A percentile compares a stretch with the other conserved stretches of the same genome.
These are phyloP conservation scores for Acrocephalus scirpaceus DNA, from an alignment of 2,797 vertebrate species.

Conservation along the genomic window DNA sequence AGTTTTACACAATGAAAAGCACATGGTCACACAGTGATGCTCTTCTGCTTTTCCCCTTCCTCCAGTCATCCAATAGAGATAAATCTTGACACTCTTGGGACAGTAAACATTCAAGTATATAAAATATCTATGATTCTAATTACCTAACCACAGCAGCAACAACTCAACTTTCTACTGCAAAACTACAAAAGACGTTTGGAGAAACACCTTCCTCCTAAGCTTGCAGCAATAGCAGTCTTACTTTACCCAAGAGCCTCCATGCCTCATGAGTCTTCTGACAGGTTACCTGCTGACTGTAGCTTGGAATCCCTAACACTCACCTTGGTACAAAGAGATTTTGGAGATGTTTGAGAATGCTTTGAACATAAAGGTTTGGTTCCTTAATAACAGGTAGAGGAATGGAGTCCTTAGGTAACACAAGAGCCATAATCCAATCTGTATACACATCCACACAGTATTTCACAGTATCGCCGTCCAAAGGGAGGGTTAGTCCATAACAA, in stretches of 20 bases:
- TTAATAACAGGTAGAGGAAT: constrained; percentile 90
- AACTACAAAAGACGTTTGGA: not conserved
- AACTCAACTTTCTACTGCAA: not conserved
- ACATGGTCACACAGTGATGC: not conserved
- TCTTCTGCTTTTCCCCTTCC: not conserved
- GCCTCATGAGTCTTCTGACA: not conserved
- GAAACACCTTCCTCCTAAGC: not conserved
- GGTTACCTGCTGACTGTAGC: not conserved
- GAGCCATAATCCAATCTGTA: constrained; percentile 93
- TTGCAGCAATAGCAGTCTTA: not conserved
- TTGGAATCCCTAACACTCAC: constrained; percentile 68
- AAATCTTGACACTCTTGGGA: not conserved
- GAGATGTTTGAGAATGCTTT: constrained; percentile 92
- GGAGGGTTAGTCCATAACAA: constrained; percentile 90
- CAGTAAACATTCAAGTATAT: not conserved
- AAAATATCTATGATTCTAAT: not conserved
- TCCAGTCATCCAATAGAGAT: not conserved
- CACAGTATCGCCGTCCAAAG: constrained; percentile 90
- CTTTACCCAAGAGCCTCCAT: not conserved
- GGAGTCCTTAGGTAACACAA: constrained; percentile 87
- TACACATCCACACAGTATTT: constrained; percentile 93
- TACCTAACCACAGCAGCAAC: not conserved
- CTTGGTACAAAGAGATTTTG: constrained; percentile 92
- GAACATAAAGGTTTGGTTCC: constrained; percentile 91
- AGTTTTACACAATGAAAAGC: not conserved